A percentile compares a stretch with the other conserved stretches of the same genome.
These are phyloP conservation scores for Anableps anableps DNA, from an alignment of 2,797 vertebrate genomes.

Conservation along the genomic window DNA sequence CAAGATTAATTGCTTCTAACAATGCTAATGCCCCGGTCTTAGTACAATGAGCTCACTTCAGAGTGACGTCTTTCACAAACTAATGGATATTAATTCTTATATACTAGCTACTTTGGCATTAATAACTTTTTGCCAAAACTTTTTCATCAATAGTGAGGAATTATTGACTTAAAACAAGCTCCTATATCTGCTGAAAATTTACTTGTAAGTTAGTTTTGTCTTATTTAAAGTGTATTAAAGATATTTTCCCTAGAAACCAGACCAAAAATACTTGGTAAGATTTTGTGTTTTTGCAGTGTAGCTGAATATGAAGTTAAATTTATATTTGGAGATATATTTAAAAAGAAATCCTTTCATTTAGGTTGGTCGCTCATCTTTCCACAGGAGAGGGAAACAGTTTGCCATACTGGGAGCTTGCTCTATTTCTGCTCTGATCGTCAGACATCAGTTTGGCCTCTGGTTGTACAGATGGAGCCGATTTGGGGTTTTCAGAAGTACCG, in stretches of 20 bases:
- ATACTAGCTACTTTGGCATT: background rate
- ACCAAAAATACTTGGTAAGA: too few relatives aligned
- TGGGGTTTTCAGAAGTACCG: slow-evolving; percentile 15
- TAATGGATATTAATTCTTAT: too few relatives aligned
- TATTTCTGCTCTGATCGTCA: background rate
- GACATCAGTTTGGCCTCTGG: background rate
- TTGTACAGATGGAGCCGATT: background rate
- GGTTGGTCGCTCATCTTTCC: background rate
- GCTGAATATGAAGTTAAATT: background rate
- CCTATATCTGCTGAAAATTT: too few relatives aligned
- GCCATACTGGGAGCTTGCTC: background rate
- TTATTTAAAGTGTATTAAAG: too few relatives aligned
- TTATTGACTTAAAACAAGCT: too few relatives aligned
- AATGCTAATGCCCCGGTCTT: background rate
- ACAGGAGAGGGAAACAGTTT: background rate
- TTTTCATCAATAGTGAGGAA: background rate
- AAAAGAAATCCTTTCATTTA: background rate
- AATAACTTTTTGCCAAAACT: background rate
- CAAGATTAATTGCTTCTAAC: background rate
- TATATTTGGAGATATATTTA: background rate
- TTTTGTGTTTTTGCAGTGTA: too few relatives aligned
- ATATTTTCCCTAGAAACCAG: too few relatives aligned
- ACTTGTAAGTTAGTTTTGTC: too few relatives aligned
- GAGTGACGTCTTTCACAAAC: too few relatives aligned
- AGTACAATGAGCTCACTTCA: too few relatives aligned